Percentiles rank a stretch among this genome's conserved stretches.
Evolutionary conservation across 2,888 invertebrate species (phyloP).

Genomic region (Steinernema hermaphroditum): DNA sequence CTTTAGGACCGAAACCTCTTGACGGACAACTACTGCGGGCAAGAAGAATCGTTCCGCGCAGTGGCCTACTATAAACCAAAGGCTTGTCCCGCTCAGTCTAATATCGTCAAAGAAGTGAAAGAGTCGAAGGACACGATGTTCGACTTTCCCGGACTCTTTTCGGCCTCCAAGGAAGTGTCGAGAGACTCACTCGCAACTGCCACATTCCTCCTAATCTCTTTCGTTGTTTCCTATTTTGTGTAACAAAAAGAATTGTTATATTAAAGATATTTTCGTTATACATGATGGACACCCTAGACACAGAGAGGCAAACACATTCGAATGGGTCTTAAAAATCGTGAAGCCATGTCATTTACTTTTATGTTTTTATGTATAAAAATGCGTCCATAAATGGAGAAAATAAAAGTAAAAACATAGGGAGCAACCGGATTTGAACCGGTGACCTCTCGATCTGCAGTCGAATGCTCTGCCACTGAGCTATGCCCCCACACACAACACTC

Average conservation of each 20-base stretch:
- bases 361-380: no score
- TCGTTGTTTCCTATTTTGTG: neutral
- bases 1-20: slow-evolving; percentile 38
- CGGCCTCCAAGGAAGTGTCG: neutral
- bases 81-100: slow-evolving; percentile 37
- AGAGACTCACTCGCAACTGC: slow-evolving; percentile 12
- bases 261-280: neutral
- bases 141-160: neutral
- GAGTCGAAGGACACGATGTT: neutral
- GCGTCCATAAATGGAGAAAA: no score
- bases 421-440: slow-evolving; percentile 63
- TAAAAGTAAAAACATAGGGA: slow-evolving; percentile 51
- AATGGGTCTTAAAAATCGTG: no score
- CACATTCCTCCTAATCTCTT: neutral
- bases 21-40: slow-evolving; percentile 49
- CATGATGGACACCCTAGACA: no score
- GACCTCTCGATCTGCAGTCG: slow-evolving; percentile 66
- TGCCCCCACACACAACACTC: no score
- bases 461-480: slow-evolving; percentile 66
- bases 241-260: neutral
- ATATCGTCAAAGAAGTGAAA: slow-evolving; percentile 1
- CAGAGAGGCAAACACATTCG: no score
- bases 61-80: slow-evolving; percentile 45
- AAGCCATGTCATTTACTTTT: no score
- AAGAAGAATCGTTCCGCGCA: slow-evolving; percentile 47